phyloP scores from a whole-genome alignment of 2,113 vertebrate genomes.

The Megalops atlanticus region DNA sequence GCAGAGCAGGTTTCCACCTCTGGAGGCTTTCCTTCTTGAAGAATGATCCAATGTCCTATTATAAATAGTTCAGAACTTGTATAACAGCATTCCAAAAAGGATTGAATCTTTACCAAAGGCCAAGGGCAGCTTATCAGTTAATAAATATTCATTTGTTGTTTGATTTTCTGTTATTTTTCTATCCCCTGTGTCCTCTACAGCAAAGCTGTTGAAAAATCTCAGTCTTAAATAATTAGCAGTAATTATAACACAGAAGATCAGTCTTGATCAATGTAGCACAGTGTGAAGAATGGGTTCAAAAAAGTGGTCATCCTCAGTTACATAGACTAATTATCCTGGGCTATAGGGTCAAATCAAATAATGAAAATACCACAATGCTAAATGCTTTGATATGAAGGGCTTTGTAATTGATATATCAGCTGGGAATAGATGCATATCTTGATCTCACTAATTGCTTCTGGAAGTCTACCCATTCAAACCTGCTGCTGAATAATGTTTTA shows the following conservation, averaged over 20 bases:
- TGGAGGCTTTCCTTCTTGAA: no score
- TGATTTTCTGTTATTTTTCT: no score
- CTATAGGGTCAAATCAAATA: conserved; percentile 26
- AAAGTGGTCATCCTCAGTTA: conserved; percentile 10
- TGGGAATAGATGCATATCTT: conserved; percentile 25
- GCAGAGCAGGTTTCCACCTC: no score
- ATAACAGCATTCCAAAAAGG: no score
- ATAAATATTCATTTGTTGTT: no score
- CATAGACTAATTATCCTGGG: neutral
- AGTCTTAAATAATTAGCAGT: neutral
- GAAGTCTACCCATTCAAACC: conserved; percentile 21
- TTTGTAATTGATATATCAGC: conserved; percentile 34
- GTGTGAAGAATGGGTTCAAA: neutral
- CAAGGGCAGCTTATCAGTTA: no score
- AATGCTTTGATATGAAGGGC: conserved; percentile 34
- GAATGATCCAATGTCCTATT: no score
- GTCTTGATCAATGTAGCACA: neutral
- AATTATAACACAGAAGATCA: neutral
- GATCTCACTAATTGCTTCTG: conserved; percentile 31
- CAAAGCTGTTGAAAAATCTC: no score
- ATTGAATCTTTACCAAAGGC: no score
- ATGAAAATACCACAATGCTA: conserved; percentile 28
- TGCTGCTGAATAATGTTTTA: neutral
- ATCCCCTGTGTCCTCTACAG: no score
- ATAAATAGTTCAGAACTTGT: no score